Conservation (phyloP, 35 echinoderm and acorn worm species). For the Lytechinus pictus region DNA sequence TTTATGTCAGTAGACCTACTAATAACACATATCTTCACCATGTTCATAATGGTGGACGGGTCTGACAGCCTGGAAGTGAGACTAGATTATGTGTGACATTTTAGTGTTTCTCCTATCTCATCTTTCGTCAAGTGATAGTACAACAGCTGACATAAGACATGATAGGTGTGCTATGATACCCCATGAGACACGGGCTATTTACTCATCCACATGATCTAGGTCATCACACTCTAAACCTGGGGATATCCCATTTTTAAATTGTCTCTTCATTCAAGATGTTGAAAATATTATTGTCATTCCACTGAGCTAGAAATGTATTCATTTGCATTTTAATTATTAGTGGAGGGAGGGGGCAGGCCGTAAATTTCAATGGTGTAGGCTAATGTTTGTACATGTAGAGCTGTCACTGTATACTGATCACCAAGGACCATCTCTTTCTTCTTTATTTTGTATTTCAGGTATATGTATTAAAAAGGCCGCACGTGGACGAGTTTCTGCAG, state of each 20-base stretch:
- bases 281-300: too few relatives aligned
- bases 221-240: not conserved
- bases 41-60: not conserved
- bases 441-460: conserved; percentile 62
- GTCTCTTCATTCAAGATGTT: too few relatives aligned
- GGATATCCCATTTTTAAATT: too few relatives aligned
- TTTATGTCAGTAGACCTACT: too few relatives aligned
- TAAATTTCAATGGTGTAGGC: too few relatives aligned
- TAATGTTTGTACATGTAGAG: too few relatives aligned
- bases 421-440: not conserved
- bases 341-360: too few relatives aligned
- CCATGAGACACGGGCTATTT: conserved; percentile 7
- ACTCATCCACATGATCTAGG: not conserved
- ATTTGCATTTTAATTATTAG: too few relatives aligned
- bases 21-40: not conserved
- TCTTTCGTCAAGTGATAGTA: not conserved
- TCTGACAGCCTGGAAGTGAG: not conserved
- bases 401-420: too few relatives aligned
- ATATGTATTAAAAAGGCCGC: conserved; percentile 99
- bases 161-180: not conserved
- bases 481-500: conserved; percentile 96
- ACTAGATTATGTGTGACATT: not conserved
- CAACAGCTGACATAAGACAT: conserved; percentile 8
- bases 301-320: too few relatives aligned
- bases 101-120: not conserved